Evolutionary conservation across 1,140 invertebrate species (phyloP).

Genomic region (Globodera rostochiensis): DNA sequence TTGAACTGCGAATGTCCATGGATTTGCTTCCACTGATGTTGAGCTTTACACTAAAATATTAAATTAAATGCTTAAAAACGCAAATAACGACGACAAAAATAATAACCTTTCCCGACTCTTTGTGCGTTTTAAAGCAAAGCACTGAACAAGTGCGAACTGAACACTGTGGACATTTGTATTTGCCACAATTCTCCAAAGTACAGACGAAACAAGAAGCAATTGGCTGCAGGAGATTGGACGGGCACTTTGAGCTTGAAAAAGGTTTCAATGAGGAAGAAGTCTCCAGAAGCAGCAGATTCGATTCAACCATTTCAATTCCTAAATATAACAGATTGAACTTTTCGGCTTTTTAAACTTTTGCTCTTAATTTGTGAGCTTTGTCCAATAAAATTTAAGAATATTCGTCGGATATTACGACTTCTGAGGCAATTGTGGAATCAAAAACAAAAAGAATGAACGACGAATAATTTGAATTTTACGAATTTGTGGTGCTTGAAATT

Average conservation of each 20-base stretch:
- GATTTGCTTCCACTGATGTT: constrained; percentile 1
- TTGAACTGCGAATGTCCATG: neutral
- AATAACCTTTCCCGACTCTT: constrained; percentile 5
- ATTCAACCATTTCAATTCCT: no score
- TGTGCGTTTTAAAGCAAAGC: neutral
- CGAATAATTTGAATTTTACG: no score
- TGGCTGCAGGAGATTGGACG: neutral
- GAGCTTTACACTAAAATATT: neutral
- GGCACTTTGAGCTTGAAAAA: neutral
- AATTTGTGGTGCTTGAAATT: no score
- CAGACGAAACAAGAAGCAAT: neutral
- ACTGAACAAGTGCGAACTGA: constrained; percentile 5
- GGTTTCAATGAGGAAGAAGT: neutral
- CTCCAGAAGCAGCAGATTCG: no score
- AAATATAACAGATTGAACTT: no score
- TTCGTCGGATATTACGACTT: no score
- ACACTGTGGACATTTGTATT: constrained; percentile 6
- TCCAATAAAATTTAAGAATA: no score
- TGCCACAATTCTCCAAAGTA: neutral
- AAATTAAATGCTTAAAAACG: neutral
- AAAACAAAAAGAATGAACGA: no score
- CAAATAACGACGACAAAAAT: neutral
- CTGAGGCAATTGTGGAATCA: no score
- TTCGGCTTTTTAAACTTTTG: no score
- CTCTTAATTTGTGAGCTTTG: no score